Conservation (phyloP, 2,113 vertebrate genomes). For the Nipponia nippon region DNA sequence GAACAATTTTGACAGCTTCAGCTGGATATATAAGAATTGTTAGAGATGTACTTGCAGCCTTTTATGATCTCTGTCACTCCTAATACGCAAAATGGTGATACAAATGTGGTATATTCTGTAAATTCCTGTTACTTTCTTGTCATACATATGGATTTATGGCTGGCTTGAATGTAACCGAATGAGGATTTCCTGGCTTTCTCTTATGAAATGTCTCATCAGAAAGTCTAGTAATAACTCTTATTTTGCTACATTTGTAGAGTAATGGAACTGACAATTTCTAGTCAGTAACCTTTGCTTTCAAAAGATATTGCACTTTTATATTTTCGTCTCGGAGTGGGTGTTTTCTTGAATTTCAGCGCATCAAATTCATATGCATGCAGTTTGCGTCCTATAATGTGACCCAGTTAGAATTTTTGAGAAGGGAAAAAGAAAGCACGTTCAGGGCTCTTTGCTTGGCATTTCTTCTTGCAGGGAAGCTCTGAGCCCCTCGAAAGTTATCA, state of each 20-base stretch:
- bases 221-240: neutral
- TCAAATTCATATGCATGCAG: neutral
- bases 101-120: neutral
- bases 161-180: neutral
- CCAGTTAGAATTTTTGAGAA: neutral
- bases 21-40: neutral
- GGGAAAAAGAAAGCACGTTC: neutral
- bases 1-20: neutral
- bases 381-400: neutral
- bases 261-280: neutral
- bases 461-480: neutral
- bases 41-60: neutral
- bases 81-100: neutral
- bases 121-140: neutral
- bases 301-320: neutral
- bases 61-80: conserved; percentile 4
- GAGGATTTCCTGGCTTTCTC: conserved; percentile 5
- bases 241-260: neutral
- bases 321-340: neutral
- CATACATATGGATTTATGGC: neutral
- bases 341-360: neutral
- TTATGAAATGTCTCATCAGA: neutral
- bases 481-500: neutral
- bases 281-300: neutral
- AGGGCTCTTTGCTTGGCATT: neutral